Percentiles rank a stretch among this genome's conserved stretches.
These are phyloP conservation scores for Octopus sinensis DNA, from an alignment of 1,140 invertebrate genomes.

Conservation along the genomic window DNA sequence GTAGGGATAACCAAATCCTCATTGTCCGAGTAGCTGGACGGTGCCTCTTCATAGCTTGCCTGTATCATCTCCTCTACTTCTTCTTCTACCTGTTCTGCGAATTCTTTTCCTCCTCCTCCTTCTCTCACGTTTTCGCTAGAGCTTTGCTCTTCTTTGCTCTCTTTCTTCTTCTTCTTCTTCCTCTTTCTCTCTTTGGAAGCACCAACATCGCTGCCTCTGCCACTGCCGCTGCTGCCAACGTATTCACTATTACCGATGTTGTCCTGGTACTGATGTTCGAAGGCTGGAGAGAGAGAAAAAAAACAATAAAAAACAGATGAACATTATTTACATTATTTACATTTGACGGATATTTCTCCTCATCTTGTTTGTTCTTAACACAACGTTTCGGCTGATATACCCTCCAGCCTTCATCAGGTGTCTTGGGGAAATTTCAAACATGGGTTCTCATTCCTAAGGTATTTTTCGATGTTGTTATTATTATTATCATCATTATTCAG, in stretches of 20 bases:
- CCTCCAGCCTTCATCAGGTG: no score
- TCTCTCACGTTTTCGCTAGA: conserved; percentile 29
- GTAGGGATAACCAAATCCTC: conserved; percentile 44
- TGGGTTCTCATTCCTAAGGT: no score
- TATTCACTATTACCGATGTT: background rate
- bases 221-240: conserved; percentile 27
- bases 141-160: background rate
- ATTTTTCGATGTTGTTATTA: no score
- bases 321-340: no score
- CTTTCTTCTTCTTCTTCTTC: background rate
- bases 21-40: conserved; percentile 46
- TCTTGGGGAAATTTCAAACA: no score
- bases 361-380: no score
- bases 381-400: no score
- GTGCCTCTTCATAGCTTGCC: conserved; percentile 27
- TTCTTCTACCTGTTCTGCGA: conserved; percentile 14
- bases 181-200: background rate
- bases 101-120: conserved; percentile 32
- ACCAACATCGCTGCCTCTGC: conserved; percentile 12
- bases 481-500: no score
- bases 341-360: no score
- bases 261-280: background rate
- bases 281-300: no score
- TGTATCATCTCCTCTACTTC: conserved; percentile 17
- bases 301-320: no score